These are phyloP conservation scores for Nebria ingens DNA, from an alignment of 1,140 invertebrate species.

Conservation along the genomic window DNA sequence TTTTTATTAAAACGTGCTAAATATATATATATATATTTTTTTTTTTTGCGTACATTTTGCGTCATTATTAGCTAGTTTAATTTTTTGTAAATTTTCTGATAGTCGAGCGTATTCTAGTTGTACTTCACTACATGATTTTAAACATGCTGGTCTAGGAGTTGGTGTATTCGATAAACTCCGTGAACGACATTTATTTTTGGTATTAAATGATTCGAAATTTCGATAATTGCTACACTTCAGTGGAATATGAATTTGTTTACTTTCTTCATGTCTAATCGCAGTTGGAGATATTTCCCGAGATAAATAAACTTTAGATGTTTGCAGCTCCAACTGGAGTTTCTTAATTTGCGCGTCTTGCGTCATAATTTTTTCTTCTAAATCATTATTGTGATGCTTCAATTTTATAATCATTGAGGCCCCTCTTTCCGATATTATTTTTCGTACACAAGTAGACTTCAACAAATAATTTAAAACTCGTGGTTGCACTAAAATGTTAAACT, in stretches of 20 bases:
- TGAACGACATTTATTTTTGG: no score
- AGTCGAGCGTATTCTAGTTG: neutral
- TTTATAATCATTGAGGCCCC: slow-evolving; percentile 14
- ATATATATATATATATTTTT: no score
- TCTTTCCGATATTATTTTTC: slow-evolving; percentile 13
- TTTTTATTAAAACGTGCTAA: no score
- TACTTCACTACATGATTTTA: neutral
- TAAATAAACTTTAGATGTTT: slow-evolving; percentile 14
- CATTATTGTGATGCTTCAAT: slow-evolving; percentile 12
- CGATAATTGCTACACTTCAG: neutral
- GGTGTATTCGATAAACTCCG: slow-evolving; percentile 8
- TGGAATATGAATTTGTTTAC: neutral
- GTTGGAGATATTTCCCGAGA: neutral
- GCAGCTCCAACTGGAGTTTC: slow-evolving; percentile 13
- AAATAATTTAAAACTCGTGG: neutral
- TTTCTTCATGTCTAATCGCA: neutral
- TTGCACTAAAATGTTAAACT: neutral
- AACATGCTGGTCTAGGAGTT: neutral
- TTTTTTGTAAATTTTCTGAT: slow-evolving; percentile 10
- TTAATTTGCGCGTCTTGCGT: slow-evolving; percentile 11
- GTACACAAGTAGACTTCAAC: slow-evolving; percentile 8
- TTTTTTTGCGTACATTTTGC: no score
- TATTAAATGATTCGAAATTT: neutral
- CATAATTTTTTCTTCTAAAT: slow-evolving; percentile 10
- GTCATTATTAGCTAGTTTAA: slow-evolving; percentile 5